Evolutionary conservation across 2,888 invertebrate genomes (phyloP).

Genomic region (Cloeon dipterum): DNA sequence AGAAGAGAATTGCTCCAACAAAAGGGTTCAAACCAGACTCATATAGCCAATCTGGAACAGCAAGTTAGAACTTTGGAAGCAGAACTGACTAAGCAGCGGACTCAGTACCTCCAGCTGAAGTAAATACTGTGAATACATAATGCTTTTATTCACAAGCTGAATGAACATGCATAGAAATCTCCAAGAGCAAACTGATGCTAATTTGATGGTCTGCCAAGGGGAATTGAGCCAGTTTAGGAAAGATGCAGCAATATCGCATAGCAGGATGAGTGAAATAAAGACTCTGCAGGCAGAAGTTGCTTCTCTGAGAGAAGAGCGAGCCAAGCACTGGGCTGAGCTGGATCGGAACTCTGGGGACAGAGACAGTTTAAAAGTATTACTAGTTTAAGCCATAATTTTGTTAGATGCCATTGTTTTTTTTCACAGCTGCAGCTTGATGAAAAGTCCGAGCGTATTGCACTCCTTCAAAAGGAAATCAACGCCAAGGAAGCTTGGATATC

Average conservation of each 20-base stretch:
- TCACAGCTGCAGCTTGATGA: conserved; percentile 41
- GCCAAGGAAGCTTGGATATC: conserved; percentile 29
- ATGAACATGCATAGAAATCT: conserved; percentile 27
- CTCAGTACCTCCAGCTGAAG: conserved; percentile 32
- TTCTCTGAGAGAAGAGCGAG: conserved; percentile 35
- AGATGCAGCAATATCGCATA: conserved; percentile 33
- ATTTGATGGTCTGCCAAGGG: conserved; percentile 40
- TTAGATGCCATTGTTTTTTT: background rate
- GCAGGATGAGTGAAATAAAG: conserved; percentile 28
- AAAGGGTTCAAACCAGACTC: conserved; percentile 26
- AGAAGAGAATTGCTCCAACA: conserved; percentile 23
- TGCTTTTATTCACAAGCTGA: background rate
- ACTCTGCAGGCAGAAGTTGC: conserved; percentile 33
- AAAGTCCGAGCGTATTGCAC: conserved; percentile 42
- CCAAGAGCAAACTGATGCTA: conserved; percentile 53
- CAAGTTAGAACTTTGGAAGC: conserved; percentile 24
- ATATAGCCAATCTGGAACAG: conserved; percentile 27
- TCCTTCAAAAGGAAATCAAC: conserved; percentile 38
- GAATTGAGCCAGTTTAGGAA: conserved; percentile 37
- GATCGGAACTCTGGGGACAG: conserved; percentile 45
- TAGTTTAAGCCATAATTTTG: conserved; percentile 2
- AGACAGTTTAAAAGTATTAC: conserved; percentile 32
- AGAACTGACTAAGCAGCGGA: conserved; percentile 27
- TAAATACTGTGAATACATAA: conserved; percentile 13
- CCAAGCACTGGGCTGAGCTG: conserved; percentile 33